Conservation (phyloP, 2,113 vertebrate genomes). For the Thinocorus orbignyianus region DNA sequence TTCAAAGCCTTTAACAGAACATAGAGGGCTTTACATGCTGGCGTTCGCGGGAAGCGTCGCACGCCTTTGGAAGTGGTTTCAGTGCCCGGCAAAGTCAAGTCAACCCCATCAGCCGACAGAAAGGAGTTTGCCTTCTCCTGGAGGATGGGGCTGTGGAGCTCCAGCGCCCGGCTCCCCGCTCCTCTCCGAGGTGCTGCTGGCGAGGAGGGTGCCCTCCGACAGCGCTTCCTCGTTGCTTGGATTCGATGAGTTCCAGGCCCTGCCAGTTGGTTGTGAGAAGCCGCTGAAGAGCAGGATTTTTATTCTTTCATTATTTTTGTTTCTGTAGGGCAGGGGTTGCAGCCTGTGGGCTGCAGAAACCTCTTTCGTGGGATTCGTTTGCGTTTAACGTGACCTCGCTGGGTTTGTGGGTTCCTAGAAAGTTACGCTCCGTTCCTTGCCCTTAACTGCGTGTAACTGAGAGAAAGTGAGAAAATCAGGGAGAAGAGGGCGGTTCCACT, state of each 20-base stretch:
- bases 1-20: neutral
- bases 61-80: neutral
- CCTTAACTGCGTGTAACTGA: accelerated
- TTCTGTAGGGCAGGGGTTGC: neutral
- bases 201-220: too few species aligned
- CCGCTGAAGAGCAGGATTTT: neutral
- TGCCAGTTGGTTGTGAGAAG: neutral
- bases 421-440: neutral
- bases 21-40: neutral
- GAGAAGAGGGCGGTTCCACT: neutral
- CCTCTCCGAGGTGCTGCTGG: neutral
- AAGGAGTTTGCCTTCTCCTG: neutral
- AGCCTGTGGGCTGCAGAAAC: neutral
- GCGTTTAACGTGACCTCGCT: accelerated
- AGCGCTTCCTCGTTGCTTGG: too few species aligned
- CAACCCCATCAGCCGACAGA: neutral
- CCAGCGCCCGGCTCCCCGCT: neutral
- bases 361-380: neutral
- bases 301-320: too few species aligned
- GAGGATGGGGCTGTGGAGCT: neutral
- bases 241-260: neutral
- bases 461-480: neutral
- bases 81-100: neutral
- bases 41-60: neutral
- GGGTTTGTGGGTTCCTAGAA: neutral